A percentile compares a stretch with the other conserved stretches of the same genome.
These are phyloP conservation scores for Macaca fascicularis DNA, from an alignment of 2,113 vertebrate genomes.

Conservation along the genomic window T2T-MFA8v1.1 NC_088395.1:104562501-104563000, in stretches of 20 bases:
- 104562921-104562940: neutral
- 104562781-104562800: neutral
- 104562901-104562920: neutral
- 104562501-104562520: neutral
- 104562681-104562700: neutral
- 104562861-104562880: neutral
- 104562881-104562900: neutral
- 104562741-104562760: neutral
- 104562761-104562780: neutral
- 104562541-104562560: neutral
- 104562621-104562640: neutral
- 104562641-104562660: neutral
- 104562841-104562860: neutral
- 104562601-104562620: neutral
- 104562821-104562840: neutral
- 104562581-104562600: neutral
- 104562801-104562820: neutral
- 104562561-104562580: neutral
- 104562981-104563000: neutral
- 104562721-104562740: neutral
- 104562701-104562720: neutral
- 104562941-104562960: neutral
- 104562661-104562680: neutral
- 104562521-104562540: neutral
- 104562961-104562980: neutral